phyloP scores from a whole-genome alignment of 2,888 invertebrate species.

The Erebia aethiops region DNA sequence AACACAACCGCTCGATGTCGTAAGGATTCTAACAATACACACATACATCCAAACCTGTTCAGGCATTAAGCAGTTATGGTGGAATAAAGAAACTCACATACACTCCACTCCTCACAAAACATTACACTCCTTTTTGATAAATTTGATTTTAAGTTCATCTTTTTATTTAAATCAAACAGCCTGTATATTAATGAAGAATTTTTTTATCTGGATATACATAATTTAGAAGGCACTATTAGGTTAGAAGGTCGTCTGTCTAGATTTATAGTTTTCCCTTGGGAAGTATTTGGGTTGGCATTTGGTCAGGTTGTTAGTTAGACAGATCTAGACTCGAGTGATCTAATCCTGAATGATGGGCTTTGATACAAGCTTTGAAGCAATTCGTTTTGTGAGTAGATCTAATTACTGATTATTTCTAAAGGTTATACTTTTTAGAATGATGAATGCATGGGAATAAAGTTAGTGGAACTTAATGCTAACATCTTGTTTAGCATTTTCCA shows the following conservation, averaged over 20 bases:
- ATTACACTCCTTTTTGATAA: no score
- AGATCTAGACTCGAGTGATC: not conserved
- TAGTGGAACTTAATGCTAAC: no score
- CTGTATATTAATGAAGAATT: no score
- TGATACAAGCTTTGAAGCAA: not conserved
- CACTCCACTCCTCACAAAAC: no score
- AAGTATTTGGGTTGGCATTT: conserved; percentile 23
- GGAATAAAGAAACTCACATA: no score
- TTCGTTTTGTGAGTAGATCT: not conserved
- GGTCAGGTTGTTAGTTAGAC: conserved; percentile 11
- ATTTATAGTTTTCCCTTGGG: conserved; percentile 40
- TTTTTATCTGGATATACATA: conserved; percentile 15
- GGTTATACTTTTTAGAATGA: conserved; percentile 1
- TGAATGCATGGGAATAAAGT: not conserved
- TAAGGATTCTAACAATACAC: no score
- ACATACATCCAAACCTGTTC: no score
- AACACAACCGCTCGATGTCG: no score
- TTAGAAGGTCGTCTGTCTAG: conserved; percentile 17
- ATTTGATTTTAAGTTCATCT: no score
- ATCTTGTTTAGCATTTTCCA: no score
- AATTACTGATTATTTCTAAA: conserved; percentile 11
- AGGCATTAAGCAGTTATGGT: no score
- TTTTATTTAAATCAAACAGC: no score
- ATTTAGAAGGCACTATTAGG: conserved; percentile 13
- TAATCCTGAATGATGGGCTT: not conserved